Evolutionary conservation across 2,797 vertebrate species (phyloP).

Genomic region (Enteromius trimaculatus): DNA sequence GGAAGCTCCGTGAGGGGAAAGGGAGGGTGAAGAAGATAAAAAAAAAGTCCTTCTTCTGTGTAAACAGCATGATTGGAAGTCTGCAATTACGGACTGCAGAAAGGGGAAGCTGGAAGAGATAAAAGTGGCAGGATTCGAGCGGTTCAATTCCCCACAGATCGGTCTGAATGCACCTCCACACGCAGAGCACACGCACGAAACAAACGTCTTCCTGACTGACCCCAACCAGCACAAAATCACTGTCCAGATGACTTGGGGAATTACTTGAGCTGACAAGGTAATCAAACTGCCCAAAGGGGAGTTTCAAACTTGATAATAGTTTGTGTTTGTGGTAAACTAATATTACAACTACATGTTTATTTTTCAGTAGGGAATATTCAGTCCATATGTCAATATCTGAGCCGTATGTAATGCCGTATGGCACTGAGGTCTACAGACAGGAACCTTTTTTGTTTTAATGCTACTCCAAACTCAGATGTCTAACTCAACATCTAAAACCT

Average conservation of each 20-base stretch:
- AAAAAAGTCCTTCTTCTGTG: conserved; percentile 57
- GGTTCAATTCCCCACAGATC: conserved; percentile 70
- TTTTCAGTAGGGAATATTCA: conserved; percentile 23
- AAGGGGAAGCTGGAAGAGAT: conserved; percentile 68
- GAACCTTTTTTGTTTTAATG: not conserved
- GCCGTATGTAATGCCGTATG: conserved; percentile 27
- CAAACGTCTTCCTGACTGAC: conserved; percentile 29
- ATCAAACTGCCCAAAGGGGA: conserved; percentile 31
- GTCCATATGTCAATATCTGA: conserved; percentile 33
- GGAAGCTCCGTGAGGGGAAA: conserved; percentile 56
- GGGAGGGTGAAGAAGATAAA: conserved; percentile 57
- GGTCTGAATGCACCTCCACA: conserved; percentile 75
- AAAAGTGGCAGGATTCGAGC: conserved; percentile 71
- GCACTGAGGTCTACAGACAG: conserved; percentile 23
- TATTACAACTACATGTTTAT: conserved; percentile 35
- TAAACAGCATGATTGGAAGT: conserved; percentile 79
- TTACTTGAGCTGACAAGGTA: not conserved
- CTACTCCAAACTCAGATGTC: conserved; percentile 24
- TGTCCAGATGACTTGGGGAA: not conserved
- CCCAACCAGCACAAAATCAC: conserved; percentile 2
- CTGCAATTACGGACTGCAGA: conserved; percentile 76
- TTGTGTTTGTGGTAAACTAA: conserved; percentile 40
- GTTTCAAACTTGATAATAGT: conserved; percentile 17
- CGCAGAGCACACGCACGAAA: conserved; percentile 75
- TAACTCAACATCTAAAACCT: conserved; percentile 49